phyloP scores from a whole-genome alignment of 1,140 invertebrate species.

The Drosophila teissieri region DNA sequence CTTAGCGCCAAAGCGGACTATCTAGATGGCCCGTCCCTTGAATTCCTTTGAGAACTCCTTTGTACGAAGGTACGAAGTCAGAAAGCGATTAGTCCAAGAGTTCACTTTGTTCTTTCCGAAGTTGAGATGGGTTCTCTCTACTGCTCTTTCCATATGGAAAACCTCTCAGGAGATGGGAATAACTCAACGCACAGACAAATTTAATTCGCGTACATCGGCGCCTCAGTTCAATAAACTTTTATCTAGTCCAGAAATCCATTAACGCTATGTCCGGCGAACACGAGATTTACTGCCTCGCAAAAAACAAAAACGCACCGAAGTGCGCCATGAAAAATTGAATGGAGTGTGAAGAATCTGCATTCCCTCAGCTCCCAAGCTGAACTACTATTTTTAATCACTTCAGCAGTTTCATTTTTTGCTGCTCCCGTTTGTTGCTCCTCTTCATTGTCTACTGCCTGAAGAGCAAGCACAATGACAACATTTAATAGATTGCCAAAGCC shows the following conservation, averaged over 20 bases:
- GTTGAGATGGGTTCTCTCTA: constrained; percentile 21
- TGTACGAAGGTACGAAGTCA: constrained; percentile 66
- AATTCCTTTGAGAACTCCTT: constrained; percentile 10
- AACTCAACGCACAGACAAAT: constrained; percentile 39
- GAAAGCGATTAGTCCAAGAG: constrained; percentile 79
- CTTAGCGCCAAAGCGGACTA: constrained; percentile 44
- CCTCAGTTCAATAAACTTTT: constrained; percentile 73
- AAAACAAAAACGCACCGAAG: constrained; percentile 51
- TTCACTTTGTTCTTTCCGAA: constrained; percentile 38
- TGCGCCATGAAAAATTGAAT: constrained; percentile 33
- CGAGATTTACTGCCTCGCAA: constrained; percentile 21
- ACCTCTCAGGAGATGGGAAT: background rate
- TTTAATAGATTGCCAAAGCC: constrained; percentile 74
- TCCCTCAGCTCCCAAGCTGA: background rate
- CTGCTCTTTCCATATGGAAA: constrained; percentile 2
- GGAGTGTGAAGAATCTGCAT: too few species aligned
- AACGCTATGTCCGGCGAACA: constrained; percentile 43
- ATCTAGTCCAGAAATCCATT: constrained; percentile 77
- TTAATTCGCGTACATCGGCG: constrained; percentile 45
- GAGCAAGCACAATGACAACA: constrained; percentile 75
- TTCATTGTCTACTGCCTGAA: constrained; percentile 64
- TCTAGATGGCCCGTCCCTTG: constrained; percentile 43
- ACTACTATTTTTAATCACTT: constrained; percentile 79
- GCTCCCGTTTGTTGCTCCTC: constrained; percentile 19
- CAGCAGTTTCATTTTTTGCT: constrained; percentile 65